phyloP scores from a whole-genome alignment of 2,888 invertebrate species.

The Embidobia sp. region DNA sequence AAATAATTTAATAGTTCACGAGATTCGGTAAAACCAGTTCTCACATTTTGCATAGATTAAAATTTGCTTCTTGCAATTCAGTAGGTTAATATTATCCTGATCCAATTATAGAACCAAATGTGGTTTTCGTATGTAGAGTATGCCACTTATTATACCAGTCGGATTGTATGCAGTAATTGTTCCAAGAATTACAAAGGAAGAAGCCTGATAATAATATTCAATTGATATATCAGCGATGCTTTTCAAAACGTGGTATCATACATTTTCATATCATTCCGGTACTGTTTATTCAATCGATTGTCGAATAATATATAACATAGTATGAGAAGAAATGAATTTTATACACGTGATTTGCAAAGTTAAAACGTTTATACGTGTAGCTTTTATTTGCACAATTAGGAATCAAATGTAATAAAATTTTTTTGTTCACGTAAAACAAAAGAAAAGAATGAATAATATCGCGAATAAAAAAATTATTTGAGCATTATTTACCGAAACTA shows the following conservation, averaged over 20 bases:
- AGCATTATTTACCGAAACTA: too few relatives aligned
- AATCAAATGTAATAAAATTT: too few relatives aligned
- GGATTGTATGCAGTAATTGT: conserved; percentile 31
- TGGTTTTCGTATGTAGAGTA: conserved; percentile 30
- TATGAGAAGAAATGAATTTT: conserved; percentile 23
- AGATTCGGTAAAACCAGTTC: conserved; percentile 5
- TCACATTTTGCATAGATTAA: conserved; percentile 30
- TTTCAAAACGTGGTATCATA: conserved; percentile 28
- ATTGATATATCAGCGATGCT: conserved; percentile 46
- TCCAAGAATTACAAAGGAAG: conserved; percentile 51
- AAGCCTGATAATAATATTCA: conserved; percentile 41
- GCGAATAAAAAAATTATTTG: too few relatives aligned
- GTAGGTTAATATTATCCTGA: conserved; percentile 30
- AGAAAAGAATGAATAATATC: too few relatives aligned
- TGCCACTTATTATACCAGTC: conserved; percentile 28
- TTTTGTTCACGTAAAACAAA: too few relatives aligned
- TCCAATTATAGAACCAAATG: conserved; percentile 48
- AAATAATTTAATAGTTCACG: conserved; percentile 18
- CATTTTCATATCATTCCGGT: conserved; percentile 25
- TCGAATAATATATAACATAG: conserved; percentile 11
- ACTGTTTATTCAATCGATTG: conserved; percentile 21
- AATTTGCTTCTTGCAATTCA: conserved; percentile 36
- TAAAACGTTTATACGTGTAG: conserved; percentile 1
- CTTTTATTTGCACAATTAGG: too few relatives aligned
- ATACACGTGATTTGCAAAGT: conserved; percentile 10